These are phyloP conservation scores for Chydorus sphaericus DNA, from an alignment of 2,888 invertebrate species.

Conservation along the genomic window DNA sequence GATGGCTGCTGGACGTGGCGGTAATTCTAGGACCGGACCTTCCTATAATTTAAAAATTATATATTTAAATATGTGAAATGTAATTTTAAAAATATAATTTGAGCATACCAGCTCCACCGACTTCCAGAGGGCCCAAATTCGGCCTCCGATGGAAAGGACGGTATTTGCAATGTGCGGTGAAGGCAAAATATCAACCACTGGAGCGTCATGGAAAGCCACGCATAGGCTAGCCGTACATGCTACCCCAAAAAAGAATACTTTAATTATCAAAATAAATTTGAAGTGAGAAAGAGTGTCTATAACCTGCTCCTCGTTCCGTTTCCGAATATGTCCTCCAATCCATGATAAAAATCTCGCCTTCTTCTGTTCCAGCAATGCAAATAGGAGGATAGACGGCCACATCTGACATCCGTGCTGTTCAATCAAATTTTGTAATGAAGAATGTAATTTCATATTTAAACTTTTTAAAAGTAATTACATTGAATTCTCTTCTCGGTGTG, in stretches of 20 bases:
- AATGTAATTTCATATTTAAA: background rate
- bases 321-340: slow-evolving; percentile 13
- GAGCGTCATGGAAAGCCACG: slow-evolving; percentile 4
- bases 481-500: background rate
- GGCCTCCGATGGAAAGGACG: background rate
- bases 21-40: slow-evolving; percentile 6
- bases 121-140: slow-evolving; percentile 8
- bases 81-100: too few relatives aligned
- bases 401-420: background rate
- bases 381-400: slow-evolving; percentile 3
- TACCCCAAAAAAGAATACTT: background rate
- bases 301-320: slow-evolving; percentile 11
- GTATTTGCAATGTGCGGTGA: background rate
- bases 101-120: background rate
- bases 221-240: slow-evolving; percentile 1
- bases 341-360: slow-evolving; percentile 9
- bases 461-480: background rate
- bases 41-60: background rate
- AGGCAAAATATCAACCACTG: background rate
- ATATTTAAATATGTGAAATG: background rate
- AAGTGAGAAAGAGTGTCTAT: too few relatives aligned
- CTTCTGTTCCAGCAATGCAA: slow-evolving; percentile 12
- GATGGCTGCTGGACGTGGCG: background rate
- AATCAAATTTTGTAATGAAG: background rate
- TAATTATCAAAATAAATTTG: background rate